Percentiles rank a stretch among this genome's conserved stretches.
phyloP scores from a whole-genome alignment of 2,113 vertebrate genomes.

The Sakesphorus luctuosus region DNA sequence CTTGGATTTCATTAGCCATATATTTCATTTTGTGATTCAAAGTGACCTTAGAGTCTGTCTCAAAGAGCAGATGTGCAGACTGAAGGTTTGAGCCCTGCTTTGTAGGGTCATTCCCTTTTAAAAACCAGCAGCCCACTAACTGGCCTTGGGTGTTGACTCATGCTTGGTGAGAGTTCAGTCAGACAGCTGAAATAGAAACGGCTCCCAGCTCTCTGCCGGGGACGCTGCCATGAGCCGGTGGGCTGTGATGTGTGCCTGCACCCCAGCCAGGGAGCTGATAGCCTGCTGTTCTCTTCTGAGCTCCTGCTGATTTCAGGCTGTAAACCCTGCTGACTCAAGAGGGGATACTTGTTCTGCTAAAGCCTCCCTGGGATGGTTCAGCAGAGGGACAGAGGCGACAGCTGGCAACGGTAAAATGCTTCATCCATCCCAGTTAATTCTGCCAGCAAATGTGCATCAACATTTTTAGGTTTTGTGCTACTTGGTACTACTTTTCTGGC shows the following conservation, averaged over 20 bases:
- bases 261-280: neutral
- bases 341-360: slow-evolving; percentile 7
- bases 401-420: neutral
- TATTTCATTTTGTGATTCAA: neutral
- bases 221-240: neutral
- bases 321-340: neutral
- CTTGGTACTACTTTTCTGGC: slow-evolving; percentile 35
- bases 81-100: slow-evolving; percentile 13
- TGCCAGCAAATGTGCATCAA: neutral
- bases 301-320: neutral
- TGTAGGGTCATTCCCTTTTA: neutral
- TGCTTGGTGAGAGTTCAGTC: slow-evolving; percentile 15
- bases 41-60: neutral
- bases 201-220: neutral
- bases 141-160: slow-evolving; percentile 6
- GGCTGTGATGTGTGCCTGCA: neutral
- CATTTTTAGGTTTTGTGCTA: neutral
- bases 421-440: neutral
- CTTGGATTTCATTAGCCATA: slow-evolving; percentile 7
- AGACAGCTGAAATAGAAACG: neutral
- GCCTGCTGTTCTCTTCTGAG: neutral
- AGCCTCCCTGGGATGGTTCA: neutral
- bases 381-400: neutral
- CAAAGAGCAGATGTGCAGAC: neutral
- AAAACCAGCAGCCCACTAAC: slow-evolving; percentile 6